Percentiles rank a stretch among this genome's conserved stretches.
These are phyloP conservation scores for Ciconia stormi DNA, from an alignment of 2,113 vertebrate genomes.

Conservation along the genomic window DNA sequence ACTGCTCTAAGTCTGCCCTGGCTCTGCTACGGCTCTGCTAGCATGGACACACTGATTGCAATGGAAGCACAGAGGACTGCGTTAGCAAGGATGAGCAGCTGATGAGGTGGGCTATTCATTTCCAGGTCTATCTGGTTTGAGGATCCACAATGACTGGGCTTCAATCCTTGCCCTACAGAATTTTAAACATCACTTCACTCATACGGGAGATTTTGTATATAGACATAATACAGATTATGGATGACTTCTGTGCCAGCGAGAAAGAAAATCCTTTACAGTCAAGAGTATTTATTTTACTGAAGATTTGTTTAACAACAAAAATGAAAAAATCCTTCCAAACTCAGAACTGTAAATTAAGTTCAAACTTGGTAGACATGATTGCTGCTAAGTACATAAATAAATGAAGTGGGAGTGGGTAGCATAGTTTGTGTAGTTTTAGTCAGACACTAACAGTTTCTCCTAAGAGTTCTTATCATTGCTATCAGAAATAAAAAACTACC, in stretches of 20 bases:
- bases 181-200: constrained; percentile 23
- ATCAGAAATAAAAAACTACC: background rate
- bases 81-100: background rate
- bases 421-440: background rate
- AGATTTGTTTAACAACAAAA: background rate
- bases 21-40: background rate
- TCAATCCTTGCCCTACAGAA: background rate
- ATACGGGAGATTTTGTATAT: background rate
- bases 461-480: background rate
- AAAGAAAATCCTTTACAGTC: background rate
- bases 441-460: background rate
- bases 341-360: background rate
- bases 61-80: background rate
- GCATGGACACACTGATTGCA: background rate
- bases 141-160: background rate
- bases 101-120: constrained; percentile 23
- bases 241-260: background rate
- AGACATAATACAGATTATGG: background rate
- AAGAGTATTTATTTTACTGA: constrained; percentile 23
- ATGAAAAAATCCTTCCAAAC: background rate
- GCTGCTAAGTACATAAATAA: background rate
- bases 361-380: background rate
- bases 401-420: background rate
- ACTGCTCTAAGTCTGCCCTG: background rate
- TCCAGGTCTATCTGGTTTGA: background rate